A percentile compares a stretch with the other conserved stretches of the same genome.
Evolutionary conservation across 1,140 invertebrate genomes (phyloP).

Genomic region (Musca vetustissima): DNA sequence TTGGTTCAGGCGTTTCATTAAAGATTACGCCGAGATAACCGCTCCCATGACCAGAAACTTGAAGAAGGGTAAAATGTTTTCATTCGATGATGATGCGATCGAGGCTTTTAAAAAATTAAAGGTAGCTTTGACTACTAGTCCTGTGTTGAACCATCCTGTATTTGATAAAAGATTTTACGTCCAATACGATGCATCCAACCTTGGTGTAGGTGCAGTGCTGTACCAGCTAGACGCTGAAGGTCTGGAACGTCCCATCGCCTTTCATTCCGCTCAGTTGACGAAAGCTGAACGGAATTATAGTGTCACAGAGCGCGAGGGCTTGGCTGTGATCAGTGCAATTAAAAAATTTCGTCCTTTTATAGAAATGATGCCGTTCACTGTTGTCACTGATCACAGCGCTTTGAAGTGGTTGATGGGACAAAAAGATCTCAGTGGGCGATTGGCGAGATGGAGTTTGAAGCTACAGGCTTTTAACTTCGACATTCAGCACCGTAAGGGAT

Average conservation of each 20-base stretch:
- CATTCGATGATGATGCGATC: conserved; percentile 40
- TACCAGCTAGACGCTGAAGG: conserved; percentile 38
- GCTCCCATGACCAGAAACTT: conserved; percentile 23
- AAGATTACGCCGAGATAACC: conserved; percentile 26
- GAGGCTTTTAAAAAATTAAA: too few species aligned
- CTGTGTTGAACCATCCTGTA: too few species aligned
- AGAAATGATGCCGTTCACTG: too few species aligned
- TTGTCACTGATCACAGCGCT: too few species aligned
- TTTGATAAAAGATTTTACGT: conserved; percentile 43
- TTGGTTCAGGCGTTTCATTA: conserved; percentile 26
- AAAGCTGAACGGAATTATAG: too few species aligned
- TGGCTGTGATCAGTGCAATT: conserved; percentile 54
- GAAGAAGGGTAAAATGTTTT: conserved; percentile 12
- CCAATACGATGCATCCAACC: conserved; percentile 48
- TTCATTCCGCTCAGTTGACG: too few species aligned
- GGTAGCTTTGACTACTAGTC: too few species aligned
- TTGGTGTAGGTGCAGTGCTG: conserved; percentile 47
- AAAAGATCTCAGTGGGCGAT: conserved; percentile 13
- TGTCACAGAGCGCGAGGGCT: conserved; percentile 54
- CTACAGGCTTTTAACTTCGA: too few species aligned
- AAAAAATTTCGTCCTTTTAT: conserved; percentile 56
- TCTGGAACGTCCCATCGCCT: too few species aligned
- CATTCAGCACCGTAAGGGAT: too few species aligned
- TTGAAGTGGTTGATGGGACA: too few species aligned
- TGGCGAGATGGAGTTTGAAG: conserved; percentile 42